A percentile compares a stretch with the other conserved stretches of the same genome.
Conservation (phyloP, 2,888 invertebrate species). For the Ethmia dodecea region DNA sequence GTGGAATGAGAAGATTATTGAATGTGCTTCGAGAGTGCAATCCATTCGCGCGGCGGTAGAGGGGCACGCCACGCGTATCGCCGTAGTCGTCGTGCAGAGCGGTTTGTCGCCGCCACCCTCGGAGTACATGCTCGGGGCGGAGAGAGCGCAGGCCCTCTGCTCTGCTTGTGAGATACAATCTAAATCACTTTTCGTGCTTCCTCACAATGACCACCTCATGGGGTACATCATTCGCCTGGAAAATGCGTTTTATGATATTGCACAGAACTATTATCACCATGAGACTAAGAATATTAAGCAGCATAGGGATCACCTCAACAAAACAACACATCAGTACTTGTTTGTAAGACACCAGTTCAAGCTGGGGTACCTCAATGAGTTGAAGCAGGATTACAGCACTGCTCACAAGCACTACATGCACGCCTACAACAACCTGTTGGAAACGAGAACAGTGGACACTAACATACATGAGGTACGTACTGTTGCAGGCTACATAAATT, state of each 20-base stretch:
- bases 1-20: conserved; percentile 97
- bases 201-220: conserved; percentile 92
- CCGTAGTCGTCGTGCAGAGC: conserved; percentile 94
- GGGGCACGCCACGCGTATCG: conserved; percentile 85
- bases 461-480: conserved; percentile 96
- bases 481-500: conserved; percentile 96
- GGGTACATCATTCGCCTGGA: conserved; percentile 88
- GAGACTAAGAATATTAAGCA: conserved; percentile 91
- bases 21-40: conserved; percentile 94
- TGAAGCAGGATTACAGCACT: conserved; percentile 91
- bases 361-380: conserved; percentile 95
- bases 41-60: conserved; percentile 85
- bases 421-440: conserved; percentile 93
- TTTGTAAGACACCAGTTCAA: conserved; percentile 98
- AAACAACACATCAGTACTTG: conserved; percentile 92
- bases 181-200: conserved; percentile 94
- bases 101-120: conserved; percentile 86
- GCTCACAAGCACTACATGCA: conserved; percentile 93
- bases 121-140: conserved; percentile 91
- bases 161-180: conserved; percentile 94
- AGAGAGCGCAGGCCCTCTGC: conserved; percentile 93
- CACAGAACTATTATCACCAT: conserved; percentile 94
- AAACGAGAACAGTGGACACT: conserved; percentile 91
- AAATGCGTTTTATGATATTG: conserved; percentile 94
- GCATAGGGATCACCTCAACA: conserved; percentile 93